phyloP scores from a whole-genome alignment of 2,888 invertebrate species.

The Metalampra italica region DNA sequence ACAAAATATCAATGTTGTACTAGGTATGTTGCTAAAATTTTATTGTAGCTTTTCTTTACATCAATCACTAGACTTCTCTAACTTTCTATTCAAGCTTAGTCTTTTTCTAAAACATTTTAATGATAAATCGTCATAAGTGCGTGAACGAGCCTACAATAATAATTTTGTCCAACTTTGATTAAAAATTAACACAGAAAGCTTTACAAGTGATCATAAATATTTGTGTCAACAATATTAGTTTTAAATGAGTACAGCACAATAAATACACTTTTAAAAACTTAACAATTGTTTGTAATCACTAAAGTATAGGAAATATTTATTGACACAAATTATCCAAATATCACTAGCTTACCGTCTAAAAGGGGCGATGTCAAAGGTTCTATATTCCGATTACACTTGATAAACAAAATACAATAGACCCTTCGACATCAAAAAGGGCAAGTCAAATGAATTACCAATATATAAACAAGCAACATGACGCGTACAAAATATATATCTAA shows the following conservation, averaged over 20 bases:
- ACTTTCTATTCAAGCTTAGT: no score
- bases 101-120: background rate
- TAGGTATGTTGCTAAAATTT: no score
- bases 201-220: background rate
- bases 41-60: no score
- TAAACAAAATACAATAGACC: constrained; percentile 39
- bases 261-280: no score
- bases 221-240: no score
- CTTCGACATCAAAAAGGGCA: constrained; percentile 66
- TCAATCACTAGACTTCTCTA: no score
- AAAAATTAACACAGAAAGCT: no score
- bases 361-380: constrained; percentile 61
- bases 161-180: no score
- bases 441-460: constrained; percentile 74
- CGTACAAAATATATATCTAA: background rate
- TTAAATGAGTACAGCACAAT: no score
- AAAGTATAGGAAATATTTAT: constrained; percentile 11
- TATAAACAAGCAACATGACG: constrained; percentile 32
- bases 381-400: constrained; percentile 41
- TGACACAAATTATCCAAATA: constrained; percentile 27
- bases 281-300: no score
- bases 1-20: no score
- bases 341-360: constrained; percentile 17
- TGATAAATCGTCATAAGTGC: constrained; percentile 8
- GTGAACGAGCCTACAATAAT: constrained; percentile 19